A percentile compares a stretch with the other conserved stretches of the same genome.
Evolutionary conservation across 2,113 vertebrate species (phyloP).

Genomic region (Sceloporus undulatus): DNA sequence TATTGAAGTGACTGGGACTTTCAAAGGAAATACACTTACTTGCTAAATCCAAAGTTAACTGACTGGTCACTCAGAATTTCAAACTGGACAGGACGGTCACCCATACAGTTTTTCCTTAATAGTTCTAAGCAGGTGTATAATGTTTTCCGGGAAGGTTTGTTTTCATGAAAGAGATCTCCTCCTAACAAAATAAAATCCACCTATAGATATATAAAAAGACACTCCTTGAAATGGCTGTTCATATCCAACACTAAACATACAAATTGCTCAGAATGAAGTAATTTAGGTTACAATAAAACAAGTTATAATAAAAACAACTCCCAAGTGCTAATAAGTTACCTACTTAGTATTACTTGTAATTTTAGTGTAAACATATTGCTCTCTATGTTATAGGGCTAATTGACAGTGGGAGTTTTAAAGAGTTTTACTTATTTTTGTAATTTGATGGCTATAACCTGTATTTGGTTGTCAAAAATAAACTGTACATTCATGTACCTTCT

Average conservation of each 20-base stretch:
- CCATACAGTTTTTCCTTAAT: conserved; percentile 94
- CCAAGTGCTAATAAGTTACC: neutral
- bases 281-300: neutral
- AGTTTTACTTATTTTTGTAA: too few relatives aligned
- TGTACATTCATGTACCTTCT: neutral
- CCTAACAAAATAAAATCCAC: conserved; percentile 97
- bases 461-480: too few relatives aligned
- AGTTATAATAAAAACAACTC: neutral
- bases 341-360: too few relatives aligned
- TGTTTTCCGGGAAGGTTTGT: conserved; percentile 95
- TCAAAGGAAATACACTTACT: conserved; percentile 80
- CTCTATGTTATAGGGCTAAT: too few relatives aligned
- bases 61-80: conserved; percentile 95
- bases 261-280: neutral
- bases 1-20: neutral
- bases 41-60: conserved; percentile 93
- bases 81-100: conserved; percentile 92
- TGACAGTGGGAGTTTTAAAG: too few relatives aligned
- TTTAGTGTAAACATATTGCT: too few relatives aligned
- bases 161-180: conserved; percentile 98
- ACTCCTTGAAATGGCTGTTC: conserved; percentile 36
- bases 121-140: conserved; percentile 88
- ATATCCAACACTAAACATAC: neutral
- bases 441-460: too few relatives aligned
- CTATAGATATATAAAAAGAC: conserved; percentile 76